Evolutionary conservation across 2,888 invertebrate species (phyloP), one percentile per base, ranked within the genome.

Genomic region (Ctenicera cuprea): DNA sequence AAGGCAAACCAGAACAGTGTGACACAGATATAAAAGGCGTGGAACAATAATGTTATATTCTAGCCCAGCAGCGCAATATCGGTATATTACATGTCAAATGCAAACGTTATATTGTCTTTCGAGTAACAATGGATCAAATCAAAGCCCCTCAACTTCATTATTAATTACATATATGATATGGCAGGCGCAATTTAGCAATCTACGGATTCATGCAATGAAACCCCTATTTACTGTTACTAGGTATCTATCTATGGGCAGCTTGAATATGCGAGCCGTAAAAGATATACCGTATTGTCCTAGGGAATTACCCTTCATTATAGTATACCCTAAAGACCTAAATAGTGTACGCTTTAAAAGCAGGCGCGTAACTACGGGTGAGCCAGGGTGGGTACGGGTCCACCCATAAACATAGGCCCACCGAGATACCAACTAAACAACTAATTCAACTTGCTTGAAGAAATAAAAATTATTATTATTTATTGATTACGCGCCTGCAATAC

Each of bases 101-200:
- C 75, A 75, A 62, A 72, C 52, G 63, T 61, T 69, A 68, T 69
- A 75, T 72, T 69, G 68, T 75, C 48, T 65, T 72, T 69, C 30
- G 33, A 41, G 52, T 43, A 63, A 72, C 72, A 72, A 75, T 69
- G 63, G 69, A 68, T 61, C 64, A 72, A 16, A 63, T 72, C 62
- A 30, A 71, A 71, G 43, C 41, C 63, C 69, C 57, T 71, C 64
- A 37, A 64, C 43, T 64, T 50, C 52, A 61, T 62, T 64, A 71
- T 71, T 71, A 71, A 43, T 64, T 64, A 54, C 43, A 68, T 33
- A 61, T 54, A 61, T 57, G 67, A 67, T 48, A 59, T 41, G 43
- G 61, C 62, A 33, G 33, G n/a, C 48, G 68, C 30, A 41, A 30
- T 59, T 26, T 57, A 45, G 22, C 18, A 68, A 64, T 48, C 62